Conservation (phyloP, 2,888 invertebrate species). For the Aproaerema taeniolella region DNA sequence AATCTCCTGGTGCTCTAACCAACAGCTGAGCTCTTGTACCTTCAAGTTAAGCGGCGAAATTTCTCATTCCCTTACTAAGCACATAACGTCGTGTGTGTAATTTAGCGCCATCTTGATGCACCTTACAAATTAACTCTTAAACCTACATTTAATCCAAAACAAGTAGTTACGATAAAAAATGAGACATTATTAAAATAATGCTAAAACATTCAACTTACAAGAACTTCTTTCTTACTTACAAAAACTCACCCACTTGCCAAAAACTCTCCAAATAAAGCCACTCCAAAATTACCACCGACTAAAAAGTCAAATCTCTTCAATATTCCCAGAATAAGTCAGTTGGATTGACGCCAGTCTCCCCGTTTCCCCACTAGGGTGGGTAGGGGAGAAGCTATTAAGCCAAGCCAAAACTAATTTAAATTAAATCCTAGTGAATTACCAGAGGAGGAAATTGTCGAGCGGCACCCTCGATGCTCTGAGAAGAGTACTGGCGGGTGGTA, state of each 20-base stretch:
- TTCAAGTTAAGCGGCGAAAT: too few species aligned
- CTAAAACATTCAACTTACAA: background rate
- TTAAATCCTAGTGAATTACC: constrained; percentile 87
- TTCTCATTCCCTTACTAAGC: too few species aligned
- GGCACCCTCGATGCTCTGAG: constrained; percentile 69
- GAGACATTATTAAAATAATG: background rate
- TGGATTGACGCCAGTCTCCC: constrained; percentile 55
- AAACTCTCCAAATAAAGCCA: too few species aligned
- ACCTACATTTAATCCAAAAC: background rate
- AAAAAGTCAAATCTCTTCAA: too few species aligned
- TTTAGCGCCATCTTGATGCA: background rate
- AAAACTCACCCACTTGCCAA: too few species aligned
- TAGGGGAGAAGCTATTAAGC: constrained; percentile 88
- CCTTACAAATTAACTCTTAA: background rate
- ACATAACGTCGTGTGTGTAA: too few species aligned
- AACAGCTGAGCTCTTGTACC: too few species aligned
- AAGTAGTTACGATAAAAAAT: background rate
- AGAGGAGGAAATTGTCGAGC: constrained; percentile 77
- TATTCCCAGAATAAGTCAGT: constrained; percentile 55
- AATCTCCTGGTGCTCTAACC: too few species aligned
- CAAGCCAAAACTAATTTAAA: constrained; percentile 91
- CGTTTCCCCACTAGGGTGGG: constrained; percentile 26
- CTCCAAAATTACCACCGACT: background rate
- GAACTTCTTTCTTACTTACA: background rate
- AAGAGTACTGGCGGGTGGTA: constrained; percentile 38